A percentile compares a stretch with the other conserved stretches of the same genome.
These are phyloP conservation scores for Caenorhabditis virilis DNA, from an alignment of 2,888 invertebrate genomes.

Conservation along the genomic window DNA sequence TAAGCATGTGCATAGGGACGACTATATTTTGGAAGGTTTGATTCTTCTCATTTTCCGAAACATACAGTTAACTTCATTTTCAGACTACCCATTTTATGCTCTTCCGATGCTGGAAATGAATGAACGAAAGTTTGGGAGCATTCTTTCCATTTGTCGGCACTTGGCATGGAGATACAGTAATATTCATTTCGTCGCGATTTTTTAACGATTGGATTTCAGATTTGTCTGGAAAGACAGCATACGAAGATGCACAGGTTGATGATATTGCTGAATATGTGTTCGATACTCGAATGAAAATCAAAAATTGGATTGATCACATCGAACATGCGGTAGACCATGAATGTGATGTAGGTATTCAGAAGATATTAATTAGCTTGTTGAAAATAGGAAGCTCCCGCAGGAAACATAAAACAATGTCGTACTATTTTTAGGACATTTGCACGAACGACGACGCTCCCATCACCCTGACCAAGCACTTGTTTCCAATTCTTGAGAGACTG, in stretches of 20 bases:
- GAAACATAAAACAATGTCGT: not conserved
- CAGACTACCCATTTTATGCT: slow-evolving; percentile 52
- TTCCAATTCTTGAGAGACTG: slow-evolving; percentile 28
- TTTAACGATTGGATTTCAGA: slow-evolving; percentile 16
- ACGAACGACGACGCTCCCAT: slow-evolving; percentile 9
- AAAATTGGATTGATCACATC: slow-evolving; percentile 52
- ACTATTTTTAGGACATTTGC: slow-evolving; percentile 35
- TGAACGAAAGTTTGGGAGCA: slow-evolving; percentile 41
- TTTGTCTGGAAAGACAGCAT: slow-evolving; percentile 47
- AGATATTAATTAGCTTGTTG: not conserved
- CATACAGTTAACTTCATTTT: slow-evolving; percentile 16
- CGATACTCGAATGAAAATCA: slow-evolving; percentile 41
- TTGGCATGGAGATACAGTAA: slow-evolving; percentile 57
- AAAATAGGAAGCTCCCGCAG: too few species aligned
- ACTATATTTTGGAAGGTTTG: slow-evolving; percentile 45
- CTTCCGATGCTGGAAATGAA: slow-evolving; percentile 53
- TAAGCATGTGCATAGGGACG: slow-evolving; percentile 41
- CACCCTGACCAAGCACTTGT: slow-evolving; percentile 20
- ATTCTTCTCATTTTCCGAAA: not conserved
- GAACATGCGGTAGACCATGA: slow-evolving; percentile 45
- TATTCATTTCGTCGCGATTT: not conserved
- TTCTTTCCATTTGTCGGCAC: slow-evolving; percentile 53
- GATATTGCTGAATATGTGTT: slow-evolving; percentile 49
- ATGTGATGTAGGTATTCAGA: slow-evolving; percentile 36
- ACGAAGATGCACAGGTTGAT: slow-evolving; percentile 52